These are phyloP conservation scores for Steinernema feltiae DNA, from an alignment of 1,140 invertebrate genomes.

Conservation along the genomic window DNA sequence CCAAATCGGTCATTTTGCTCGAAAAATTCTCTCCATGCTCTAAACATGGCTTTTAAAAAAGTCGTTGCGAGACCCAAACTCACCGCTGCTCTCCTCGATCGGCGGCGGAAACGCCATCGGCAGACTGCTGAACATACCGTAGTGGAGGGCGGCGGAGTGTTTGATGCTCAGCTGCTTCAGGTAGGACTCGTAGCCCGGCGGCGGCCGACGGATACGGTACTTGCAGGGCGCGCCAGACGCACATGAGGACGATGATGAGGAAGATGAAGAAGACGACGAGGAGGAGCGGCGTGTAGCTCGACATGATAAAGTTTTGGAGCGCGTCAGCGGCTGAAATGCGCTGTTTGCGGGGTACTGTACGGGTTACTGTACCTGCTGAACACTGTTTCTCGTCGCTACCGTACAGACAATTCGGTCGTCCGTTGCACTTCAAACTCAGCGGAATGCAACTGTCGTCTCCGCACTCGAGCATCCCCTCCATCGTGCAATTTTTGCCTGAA, in stretches of 20 bases:
- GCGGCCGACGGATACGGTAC: neutral
- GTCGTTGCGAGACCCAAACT: neutral
- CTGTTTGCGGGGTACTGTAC: too few species aligned
- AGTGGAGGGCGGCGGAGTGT: neutral
- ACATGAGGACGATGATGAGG: conserved; percentile 17
- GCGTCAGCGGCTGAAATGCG: conserved; percentile 15
- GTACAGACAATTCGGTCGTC: conserved; percentile 31
- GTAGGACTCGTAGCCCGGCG: neutral
- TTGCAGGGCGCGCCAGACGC: conserved; percentile 4
- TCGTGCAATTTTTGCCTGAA: conserved; percentile 34
- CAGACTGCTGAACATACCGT: neutral
- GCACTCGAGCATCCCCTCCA: conserved; percentile 24
- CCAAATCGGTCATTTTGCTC: conserved; percentile 2
- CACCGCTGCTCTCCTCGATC: neutral
- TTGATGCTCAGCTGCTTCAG: neutral
- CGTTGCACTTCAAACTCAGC: conserved; percentile 25
- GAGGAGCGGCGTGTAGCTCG: conserved; percentile 25
- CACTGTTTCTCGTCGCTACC: conserved; percentile 31
- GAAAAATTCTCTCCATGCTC: neutral
- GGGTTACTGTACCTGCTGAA: conserved; percentile 11
- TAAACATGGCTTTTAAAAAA: neutral
- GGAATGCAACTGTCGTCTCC: conserved; percentile 38
- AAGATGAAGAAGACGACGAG: conserved; percentile 22
- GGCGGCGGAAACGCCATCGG: neutral
- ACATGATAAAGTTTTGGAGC: neutral